These are phyloP conservation scores for Cetoscarus ocellatus DNA, from an alignment of 2,797 vertebrate species.

Conservation along the genomic window DNA sequence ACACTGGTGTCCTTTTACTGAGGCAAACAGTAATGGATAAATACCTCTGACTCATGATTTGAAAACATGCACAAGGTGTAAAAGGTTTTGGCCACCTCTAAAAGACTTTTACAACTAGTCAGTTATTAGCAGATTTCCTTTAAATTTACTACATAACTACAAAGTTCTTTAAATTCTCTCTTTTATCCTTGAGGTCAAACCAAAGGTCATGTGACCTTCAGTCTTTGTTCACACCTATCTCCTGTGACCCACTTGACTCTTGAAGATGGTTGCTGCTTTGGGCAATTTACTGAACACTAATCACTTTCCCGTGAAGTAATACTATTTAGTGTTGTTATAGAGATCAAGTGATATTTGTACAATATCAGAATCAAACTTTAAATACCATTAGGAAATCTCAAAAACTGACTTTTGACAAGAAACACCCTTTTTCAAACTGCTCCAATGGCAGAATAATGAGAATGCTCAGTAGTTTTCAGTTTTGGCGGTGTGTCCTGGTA, in stretches of 20 bases:
- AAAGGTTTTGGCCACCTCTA: too few species aligned
- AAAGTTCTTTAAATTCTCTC: background rate
- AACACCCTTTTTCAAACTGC: slow-evolving; percentile 6
- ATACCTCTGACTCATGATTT: too few species aligned
- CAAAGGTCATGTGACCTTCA: slow-evolving; percentile 50
- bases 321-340: slow-evolving; percentile 1
- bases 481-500: slow-evolving; percentile 1
- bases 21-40: too few species aligned
- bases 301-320: slow-evolving; percentile 13
- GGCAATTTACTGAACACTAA: slow-evolving; percentile 3
- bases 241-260: slow-evolving; percentile 35
- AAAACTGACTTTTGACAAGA: background rate
- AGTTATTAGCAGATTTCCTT: too few species aligned
- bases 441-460: slow-evolving; percentile 18
- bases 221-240: slow-evolving; percentile 46
- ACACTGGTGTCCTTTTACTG: too few species aligned
- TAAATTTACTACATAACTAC: too few species aligned
- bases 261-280: slow-evolving; percentile 26
- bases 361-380: slow-evolving; percentile 10
- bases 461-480: slow-evolving; percentile 2
- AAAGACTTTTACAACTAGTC: too few species aligned
- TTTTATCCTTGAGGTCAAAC: slow-evolving; percentile 23
- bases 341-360: background rate
- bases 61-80: too few species aligned
- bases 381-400: background rate